Percentiles rank a stretch among this genome's conserved stretches.
These are phyloP conservation scores for Myotis daubentonii DNA, from an alignment of 2,797 vertebrate genomes.

Conservation along the genomic window DNA sequence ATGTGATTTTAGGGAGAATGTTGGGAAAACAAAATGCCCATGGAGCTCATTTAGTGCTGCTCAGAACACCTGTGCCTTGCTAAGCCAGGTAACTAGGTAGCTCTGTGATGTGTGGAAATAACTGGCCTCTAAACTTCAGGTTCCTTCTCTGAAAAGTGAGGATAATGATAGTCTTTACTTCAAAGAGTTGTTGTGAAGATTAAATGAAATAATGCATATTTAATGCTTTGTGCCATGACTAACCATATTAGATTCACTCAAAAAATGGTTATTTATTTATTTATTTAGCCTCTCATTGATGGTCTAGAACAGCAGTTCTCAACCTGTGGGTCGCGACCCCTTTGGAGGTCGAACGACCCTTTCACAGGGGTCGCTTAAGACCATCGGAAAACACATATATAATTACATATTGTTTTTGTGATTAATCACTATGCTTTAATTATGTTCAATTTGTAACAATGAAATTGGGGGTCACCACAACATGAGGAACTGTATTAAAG, in stretches of 20 bases:
- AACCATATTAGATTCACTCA: not conserved
- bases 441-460: too few species aligned
- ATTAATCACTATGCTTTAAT: too few species aligned
- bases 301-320: not conserved
- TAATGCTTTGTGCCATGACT: not conserved
- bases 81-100: not conserved
- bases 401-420: too few species aligned
- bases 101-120: not conserved
- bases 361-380: too few species aligned
- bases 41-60: not conserved
- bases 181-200: not conserved
- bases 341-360: too few species aligned
- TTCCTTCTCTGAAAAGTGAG: conserved; percentile 26
- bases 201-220: conserved; percentile 11
- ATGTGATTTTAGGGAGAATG: conserved; percentile 24
- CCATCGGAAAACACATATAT: too few species aligned
- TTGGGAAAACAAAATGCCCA: not conserved
- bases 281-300: not conserved
- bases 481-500: too few species aligned
- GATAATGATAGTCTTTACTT: not conserved
- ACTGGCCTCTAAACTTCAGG: not conserved
- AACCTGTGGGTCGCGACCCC: too few species aligned
- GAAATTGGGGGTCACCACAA: too few species aligned
- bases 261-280: not conserved
- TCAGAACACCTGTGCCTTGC: not conserved